Percentiles rank a stretch among this genome's conserved stretches.
phyloP scores from a whole-genome alignment of 2,113 vertebrate genomes.

The Corydoras sp. region DNA sequence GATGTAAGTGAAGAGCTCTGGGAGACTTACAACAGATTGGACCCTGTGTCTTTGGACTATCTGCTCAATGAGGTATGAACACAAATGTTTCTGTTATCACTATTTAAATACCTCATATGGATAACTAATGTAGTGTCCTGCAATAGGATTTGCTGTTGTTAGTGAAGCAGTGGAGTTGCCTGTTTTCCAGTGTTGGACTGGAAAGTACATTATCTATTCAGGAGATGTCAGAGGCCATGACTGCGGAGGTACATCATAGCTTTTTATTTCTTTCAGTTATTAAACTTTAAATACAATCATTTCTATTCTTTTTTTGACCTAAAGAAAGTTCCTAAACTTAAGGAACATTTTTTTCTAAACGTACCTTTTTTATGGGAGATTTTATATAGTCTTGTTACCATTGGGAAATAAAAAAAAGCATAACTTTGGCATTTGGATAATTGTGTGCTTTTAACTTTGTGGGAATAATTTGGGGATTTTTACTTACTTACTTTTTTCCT shows the following conservation, averaged over 20 bases:
- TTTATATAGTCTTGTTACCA: too few species aligned
- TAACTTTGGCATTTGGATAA: background rate
- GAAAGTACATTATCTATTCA: constrained; percentile 86
- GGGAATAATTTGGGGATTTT: background rate
- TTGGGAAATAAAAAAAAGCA: too few species aligned
- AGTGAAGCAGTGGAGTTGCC: constrained; percentile 85
- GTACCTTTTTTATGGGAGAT: too few species aligned
- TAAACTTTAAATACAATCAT: too few species aligned
- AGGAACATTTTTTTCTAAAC: too few species aligned
- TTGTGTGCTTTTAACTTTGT: too few species aligned
- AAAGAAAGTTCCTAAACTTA: too few species aligned
- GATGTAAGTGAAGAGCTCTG: constrained; percentile 87
- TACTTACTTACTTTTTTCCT: background rate
- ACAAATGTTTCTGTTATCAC: background rate
- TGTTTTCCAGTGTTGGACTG: constrained; percentile 86
- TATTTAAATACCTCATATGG: too few species aligned
- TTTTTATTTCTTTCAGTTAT: background rate
- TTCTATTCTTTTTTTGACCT: too few species aligned
- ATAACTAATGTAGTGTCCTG: background rate
- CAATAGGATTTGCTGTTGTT: constrained; percentile 78
- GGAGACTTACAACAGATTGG: constrained; percentile 83
- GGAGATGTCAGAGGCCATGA: constrained; percentile 91
- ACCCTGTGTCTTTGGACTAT: constrained; percentile 81
- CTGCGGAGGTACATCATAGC: constrained; percentile 75
- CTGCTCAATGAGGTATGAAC: constrained; percentile 79